Conservation (phyloP, 2,113 vertebrate genomes). For the Alaudala cheleensis region DNA sequence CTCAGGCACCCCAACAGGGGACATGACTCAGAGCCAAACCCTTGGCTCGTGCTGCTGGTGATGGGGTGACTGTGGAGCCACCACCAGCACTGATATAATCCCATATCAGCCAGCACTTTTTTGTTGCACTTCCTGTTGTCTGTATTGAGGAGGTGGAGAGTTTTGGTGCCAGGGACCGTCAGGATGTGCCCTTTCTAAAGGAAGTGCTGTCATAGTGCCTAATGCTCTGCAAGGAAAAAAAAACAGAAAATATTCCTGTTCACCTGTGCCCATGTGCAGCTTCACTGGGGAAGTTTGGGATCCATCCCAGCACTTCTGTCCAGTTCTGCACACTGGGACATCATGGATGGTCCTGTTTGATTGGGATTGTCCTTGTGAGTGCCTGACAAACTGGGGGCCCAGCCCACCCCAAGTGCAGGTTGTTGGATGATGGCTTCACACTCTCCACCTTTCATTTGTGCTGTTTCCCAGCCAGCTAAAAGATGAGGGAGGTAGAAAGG, state of each 20-base stretch:
- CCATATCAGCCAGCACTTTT: rapidly evolving
- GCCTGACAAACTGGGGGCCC: not conserved
- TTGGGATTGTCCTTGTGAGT: not conserved
- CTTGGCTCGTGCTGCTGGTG: rapidly evolving
- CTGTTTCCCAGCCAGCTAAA: not conserved
- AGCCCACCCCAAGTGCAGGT: not conserved
- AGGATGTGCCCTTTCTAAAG: not conserved
- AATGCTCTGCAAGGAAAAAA: not conserved
- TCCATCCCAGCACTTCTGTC: not conserved
- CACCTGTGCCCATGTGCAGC: no score
- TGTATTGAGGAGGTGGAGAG: not conserved
- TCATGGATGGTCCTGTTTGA: rapidly evolving
- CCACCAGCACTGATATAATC: not conserved
- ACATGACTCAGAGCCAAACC: not conserved
- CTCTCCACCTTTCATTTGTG: not conserved
- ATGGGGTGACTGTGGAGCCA: rapidly evolving
- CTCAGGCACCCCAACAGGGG: not conserved
- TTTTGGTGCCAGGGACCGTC: not conserved
- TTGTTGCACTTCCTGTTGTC: rapidly evolving
- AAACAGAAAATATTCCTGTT: not conserved
- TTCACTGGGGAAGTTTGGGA: not conserved
- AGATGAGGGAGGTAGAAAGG: not conserved
- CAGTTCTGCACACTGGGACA: not conserved
- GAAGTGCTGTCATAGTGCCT: not conserved
- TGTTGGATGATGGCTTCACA: not conserved